Base-by-base conservation (phyloP, 2,113 vertebrate species). In the Aegypius monachus region DNA sequence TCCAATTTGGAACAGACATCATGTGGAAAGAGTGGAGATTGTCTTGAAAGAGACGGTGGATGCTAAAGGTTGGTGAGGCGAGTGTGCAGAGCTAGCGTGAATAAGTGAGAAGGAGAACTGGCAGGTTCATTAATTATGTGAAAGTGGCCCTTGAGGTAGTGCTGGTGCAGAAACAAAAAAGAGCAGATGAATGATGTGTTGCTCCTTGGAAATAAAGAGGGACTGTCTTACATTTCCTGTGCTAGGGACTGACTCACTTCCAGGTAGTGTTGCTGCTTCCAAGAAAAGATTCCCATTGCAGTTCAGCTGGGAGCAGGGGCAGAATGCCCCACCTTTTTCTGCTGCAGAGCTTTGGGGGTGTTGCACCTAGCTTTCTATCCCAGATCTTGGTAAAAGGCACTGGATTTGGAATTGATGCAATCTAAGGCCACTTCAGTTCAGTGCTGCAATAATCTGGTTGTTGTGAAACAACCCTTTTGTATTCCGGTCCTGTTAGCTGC, bases 41-140 rank as follows among this genome's bases (percentile, higher is more conserved):
- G 97, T 99, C 56, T n/a, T 99, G 97, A 99, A 99, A 96, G 99
- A 99, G 97, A 99, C 98, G 0, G 97, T 99, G 86, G 99, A 99
- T 90, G 99, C 98, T 2, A 99, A 98, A 99, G 99, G 99, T 99
- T 96, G n/a, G 97, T 97, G 95, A 48, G 34, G 23, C 6, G 0
- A 40, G 36, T 4, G 22, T 78, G 59, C 42, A 65, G 63, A 38
- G 40, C 25, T 42, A 13, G 62, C 26, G 15, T 32, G 85, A 29
- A 16, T 32, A 56, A 38, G 52, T 45, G 78, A 73, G 66, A 32
- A 52, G 50, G 26, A 77, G 40, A 72, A 5, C 45, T 52, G 59
- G 31, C 29, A 56, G 36, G 68, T 22, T 81, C 13, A 4, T 19
- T 8, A 16, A 6, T 34, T 14, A 5, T 0, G 13, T 78, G 68